A percentile compares a stretch with the other conserved stretches of the same genome.
Conservation (phyloP, 2,888 invertebrate species). For the Napeogenes inachia region DNA sequence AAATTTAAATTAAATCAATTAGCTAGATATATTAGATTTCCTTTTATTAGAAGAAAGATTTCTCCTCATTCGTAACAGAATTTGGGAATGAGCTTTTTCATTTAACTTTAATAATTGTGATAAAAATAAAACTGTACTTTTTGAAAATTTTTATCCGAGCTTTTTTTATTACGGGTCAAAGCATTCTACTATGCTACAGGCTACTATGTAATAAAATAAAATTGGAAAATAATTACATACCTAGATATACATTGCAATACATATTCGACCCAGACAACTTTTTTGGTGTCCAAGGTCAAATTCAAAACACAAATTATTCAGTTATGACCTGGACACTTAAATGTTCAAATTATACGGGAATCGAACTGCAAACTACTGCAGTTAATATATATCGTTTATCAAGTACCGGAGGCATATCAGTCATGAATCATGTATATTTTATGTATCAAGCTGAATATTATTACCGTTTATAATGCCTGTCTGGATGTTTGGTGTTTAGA, state of each 20-base stretch:
- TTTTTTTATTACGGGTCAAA: too few species aligned
- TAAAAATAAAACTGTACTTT: too few species aligned
- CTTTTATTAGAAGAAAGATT: too few species aligned
- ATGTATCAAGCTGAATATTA: slow-evolving; percentile 50
- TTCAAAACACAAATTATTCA: slow-evolving; percentile 41
- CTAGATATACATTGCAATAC: neutral
- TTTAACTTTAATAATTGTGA: too few species aligned
- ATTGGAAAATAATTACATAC: neutral
- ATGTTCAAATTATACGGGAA: slow-evolving; percentile 60
- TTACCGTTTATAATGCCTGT: slow-evolving; percentile 52
- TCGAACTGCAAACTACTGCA: slow-evolving; percentile 64
- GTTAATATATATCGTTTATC: slow-evolving; percentile 55
- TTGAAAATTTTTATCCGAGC: too few species aligned
- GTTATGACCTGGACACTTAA: slow-evolving; percentile 54
- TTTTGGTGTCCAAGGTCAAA: slow-evolving; percentile 43
- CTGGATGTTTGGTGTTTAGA: slow-evolving; percentile 6
- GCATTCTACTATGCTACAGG: too few species aligned
- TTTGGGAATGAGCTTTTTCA: too few species aligned
- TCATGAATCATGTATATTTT: slow-evolving; percentile 52
- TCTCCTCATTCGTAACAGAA: too few species aligned
- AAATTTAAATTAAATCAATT: too few species aligned
- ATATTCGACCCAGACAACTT: slow-evolving; percentile 6
- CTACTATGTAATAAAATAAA: neutral
- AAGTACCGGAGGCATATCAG: slow-evolving; percentile 44
- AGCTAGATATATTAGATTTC: too few species aligned